Evolutionary conservation across 2,797 vertebrate genomes (phyloP), one percentile per base, ranked within the genome.

Genomic region (Eulemur coronatus): DNA sequence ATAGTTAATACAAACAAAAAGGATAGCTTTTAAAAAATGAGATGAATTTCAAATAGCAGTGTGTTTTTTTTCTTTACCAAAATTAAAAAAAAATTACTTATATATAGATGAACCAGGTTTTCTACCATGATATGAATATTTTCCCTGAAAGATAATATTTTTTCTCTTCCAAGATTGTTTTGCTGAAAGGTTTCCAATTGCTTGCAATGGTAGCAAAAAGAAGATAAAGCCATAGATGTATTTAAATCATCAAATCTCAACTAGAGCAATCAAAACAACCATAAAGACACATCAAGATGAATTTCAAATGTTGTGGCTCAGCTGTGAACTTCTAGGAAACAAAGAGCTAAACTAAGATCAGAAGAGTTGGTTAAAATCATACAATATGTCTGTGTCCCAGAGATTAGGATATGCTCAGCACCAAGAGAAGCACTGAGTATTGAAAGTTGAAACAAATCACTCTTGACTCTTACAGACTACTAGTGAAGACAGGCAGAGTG

Each of bases 191-290:
- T 50, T 84, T 84, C 18, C 4, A 46, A n/a, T 95, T 46, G 26
- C 26, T 48, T 86, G 15, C n/a, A 84, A 46, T 46, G 33, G 52
- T 65, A 82, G 30, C 0, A 81, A 95, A 96, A 50, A 61, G 5
- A 43, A 85, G 78, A 48, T 57, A 91, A 81, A 72, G 73, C 3
- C 3, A 67, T 0, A 3, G 69, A 1, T 79, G 88, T 52, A 50
- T 96, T 97, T 67, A 90, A 95, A 38, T 52, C 26, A 95, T 52
- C 85, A 55, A 48, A 59, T 70, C 57, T 92, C 57, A 86, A 89
- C 55, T n/a, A 81, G 24, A 93, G 22, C 33, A 95, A 95, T 94
- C 41, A 67, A 89, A 95, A 95, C 50, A 87, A 93, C 48, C 24
- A 35, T 48, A 91, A 90, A 84, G 57, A 70, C 33, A 81, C 10